Evolutionary conservation across 2,888 invertebrate genomes (phyloP), one percentile per base, ranked within the genome.

Genomic region (Metacarcinus magister): DNA sequence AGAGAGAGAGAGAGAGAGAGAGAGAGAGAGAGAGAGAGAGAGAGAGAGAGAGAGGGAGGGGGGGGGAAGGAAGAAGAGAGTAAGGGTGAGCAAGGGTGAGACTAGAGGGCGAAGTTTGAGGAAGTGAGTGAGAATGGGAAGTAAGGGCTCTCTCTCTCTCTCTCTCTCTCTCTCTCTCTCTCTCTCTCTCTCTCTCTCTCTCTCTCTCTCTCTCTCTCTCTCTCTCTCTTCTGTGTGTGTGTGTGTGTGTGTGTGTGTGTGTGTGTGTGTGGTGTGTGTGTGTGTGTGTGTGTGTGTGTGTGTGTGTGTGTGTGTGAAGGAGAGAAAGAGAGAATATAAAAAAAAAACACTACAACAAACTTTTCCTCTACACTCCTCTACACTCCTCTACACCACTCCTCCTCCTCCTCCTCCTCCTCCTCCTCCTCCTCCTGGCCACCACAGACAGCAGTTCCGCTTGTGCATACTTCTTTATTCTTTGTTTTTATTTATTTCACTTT

Each of bases 1-100:
- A 23, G 94, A 48, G 28, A 46, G 87, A 82, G 82, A n/a, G 94
- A 82, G 93, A 87, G 48, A 46, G 87, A 87, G 94, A 44, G 87
- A 48, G 48, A 48, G 48, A 28, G 87, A 87, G 94, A 87, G 87
- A 87, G 82, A 87, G 48, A 46, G 94, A 82, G 46, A 87, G 46
- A 44, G 46, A 44, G 39, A 43, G 43, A 46, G 28, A 48, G 28
- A 28, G n/a, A n/a, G 82, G 10, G 46, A 46, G 87, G 28, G 13
- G 16, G 23, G 87, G 28, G 23, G 48, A 87, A 48, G 54, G 32
- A 32, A 19, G 10, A 28, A 60, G 60, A 23, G 93, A 32, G 67
- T 19, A 39, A 19, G 16, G 60, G 93, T 28, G 60, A 87, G 43
- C 16, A 60, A 93, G 60, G 60, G 16, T 32, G 67, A 23, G 44